Percentiles rank a stretch among this genome's conserved stretches.
phyloP scores from a whole-genome alignment of 2,888 invertebrate genomes.

The Esperia sulphurella region DNA sequence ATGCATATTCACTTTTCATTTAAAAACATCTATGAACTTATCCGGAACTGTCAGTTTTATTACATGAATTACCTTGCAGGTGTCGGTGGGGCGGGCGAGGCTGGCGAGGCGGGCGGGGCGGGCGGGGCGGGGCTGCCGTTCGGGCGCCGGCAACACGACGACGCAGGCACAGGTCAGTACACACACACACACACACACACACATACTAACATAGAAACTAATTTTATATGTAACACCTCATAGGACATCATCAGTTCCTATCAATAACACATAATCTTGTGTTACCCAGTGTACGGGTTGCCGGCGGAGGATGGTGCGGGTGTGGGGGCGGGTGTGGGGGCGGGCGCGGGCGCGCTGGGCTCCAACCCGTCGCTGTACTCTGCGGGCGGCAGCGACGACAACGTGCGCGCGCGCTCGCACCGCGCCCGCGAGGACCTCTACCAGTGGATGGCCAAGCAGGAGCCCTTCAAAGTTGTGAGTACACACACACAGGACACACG shows the following conservation, averaged over 20 bases:
- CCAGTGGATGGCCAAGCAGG: constrained; percentile 97
- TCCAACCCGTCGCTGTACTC: not conserved
- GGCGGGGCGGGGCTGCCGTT: constrained; percentile 81
- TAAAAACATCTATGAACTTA: too few species aligned
- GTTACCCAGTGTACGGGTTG: too few species aligned
- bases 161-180: constrained; percentile 72
- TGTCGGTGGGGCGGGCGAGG: not conserved
- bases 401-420: constrained; percentile 72
- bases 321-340: constrained; percentile 83
- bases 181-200: too few species aligned
- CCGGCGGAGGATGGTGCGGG: too few species aligned
- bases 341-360: constrained; percentile 51
- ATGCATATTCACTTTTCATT: too few species aligned
- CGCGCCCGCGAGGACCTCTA: constrained; percentile 92
- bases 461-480: constrained; percentile 75
- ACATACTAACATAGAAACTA: too few species aligned
- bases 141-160: constrained; percentile 82
- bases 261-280: too few species aligned
- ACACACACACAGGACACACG: too few species aligned
- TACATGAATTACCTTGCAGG: too few species aligned
- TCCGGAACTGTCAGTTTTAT: too few species aligned
- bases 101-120: not conserved
- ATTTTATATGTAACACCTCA: too few species aligned
- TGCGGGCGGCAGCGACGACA: constrained; percentile 42
- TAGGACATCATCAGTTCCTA: too few species aligned